Evolutionary conservation across 1,140 invertebrate genomes (phyloP).

Genomic region (Saccostrea cuccullata): DNA sequence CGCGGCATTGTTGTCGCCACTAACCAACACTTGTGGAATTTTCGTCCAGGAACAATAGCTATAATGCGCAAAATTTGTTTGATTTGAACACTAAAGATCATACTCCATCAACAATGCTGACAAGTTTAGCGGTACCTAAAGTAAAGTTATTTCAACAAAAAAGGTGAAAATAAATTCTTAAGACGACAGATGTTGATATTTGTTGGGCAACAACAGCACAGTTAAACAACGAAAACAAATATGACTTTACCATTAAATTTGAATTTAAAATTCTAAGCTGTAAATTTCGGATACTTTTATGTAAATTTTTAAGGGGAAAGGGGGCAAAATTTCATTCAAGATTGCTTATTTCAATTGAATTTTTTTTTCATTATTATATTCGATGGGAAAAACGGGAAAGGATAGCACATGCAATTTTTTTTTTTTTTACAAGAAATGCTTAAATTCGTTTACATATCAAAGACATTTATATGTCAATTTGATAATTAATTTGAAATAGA

Average conservation of each 20-base stretch:
- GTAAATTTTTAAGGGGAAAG: no score
- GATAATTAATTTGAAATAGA: no score
- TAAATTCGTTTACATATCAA: no score
- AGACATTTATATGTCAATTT: no score
- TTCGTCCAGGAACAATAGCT: not conserved
- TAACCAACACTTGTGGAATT: slow-evolving; percentile 29
- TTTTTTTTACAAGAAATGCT: no score
- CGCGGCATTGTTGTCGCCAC: not conserved
- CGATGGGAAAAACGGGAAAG: no score
- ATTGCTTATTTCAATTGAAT: no score
- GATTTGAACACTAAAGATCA: slow-evolving; percentile 20
- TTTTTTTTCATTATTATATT: no score
- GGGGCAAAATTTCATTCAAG: not conserved
- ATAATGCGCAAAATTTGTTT: slow-evolving; percentile 26
- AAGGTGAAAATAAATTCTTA: slow-evolving; percentile 20
- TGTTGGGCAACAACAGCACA: not conserved
- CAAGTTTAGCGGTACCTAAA: not conserved
- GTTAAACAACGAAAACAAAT: not conserved
- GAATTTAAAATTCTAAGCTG: not conserved
- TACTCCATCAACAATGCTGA: slow-evolving; percentile 16
- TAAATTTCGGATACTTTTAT: not conserved
- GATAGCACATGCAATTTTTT: no score
- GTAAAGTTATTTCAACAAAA: slow-evolving; percentile 22
- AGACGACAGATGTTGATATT: slow-evolving; percentile 23
- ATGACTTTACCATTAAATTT: not conserved